Percentiles rank a stretch among this genome's conserved stretches.
These are phyloP conservation scores for Nanger granti DNA, from an alignment of 2,113 vertebrate species.

Conservation along the genomic window DNA sequence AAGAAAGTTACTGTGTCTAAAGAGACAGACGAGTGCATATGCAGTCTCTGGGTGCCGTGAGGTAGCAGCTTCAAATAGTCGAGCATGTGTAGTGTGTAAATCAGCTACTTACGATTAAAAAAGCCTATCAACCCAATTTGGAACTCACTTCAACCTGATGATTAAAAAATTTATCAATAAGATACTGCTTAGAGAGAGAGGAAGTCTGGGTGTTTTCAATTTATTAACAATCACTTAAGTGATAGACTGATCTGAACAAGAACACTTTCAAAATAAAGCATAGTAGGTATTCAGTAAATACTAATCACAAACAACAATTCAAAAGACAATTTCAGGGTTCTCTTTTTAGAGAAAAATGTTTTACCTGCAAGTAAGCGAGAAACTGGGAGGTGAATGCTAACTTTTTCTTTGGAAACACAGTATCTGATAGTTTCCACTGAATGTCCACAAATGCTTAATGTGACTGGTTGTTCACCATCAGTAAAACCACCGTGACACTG, in stretches of 20 bases:
- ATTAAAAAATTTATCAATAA: not conserved
- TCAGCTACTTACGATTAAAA: not conserved
- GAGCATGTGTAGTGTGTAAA: not conserved
- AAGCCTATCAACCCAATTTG: not conserved
- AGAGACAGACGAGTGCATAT: not conserved
- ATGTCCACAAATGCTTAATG: slow-evolving; percentile 91
- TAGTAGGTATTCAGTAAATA: not conserved
- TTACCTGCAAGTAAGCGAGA: slow-evolving; percentile 96
- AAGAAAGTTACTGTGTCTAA: not conserved
- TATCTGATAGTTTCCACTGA: slow-evolving; percentile 95
- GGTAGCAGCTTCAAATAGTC: not conserved
- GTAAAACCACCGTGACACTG: slow-evolving; percentile 92
- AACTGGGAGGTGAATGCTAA: slow-evolving; percentile 97
- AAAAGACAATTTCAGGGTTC: not conserved
- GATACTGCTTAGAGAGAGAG: not conserved
- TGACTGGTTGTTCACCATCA: slow-evolving; percentile 94
- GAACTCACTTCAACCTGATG: not conserved
- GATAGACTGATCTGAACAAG: not conserved
- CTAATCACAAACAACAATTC: not conserved
- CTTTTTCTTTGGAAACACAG: slow-evolving; percentile 96
- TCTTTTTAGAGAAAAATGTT: slow-evolving; percentile 17
- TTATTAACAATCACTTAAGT: not conserved
- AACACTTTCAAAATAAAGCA: not conserved
- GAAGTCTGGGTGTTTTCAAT: not conserved
- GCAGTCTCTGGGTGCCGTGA: not conserved